Conservation (phyloP, 1,140 invertebrate genomes). For the Hyphantria cunea region DNA sequence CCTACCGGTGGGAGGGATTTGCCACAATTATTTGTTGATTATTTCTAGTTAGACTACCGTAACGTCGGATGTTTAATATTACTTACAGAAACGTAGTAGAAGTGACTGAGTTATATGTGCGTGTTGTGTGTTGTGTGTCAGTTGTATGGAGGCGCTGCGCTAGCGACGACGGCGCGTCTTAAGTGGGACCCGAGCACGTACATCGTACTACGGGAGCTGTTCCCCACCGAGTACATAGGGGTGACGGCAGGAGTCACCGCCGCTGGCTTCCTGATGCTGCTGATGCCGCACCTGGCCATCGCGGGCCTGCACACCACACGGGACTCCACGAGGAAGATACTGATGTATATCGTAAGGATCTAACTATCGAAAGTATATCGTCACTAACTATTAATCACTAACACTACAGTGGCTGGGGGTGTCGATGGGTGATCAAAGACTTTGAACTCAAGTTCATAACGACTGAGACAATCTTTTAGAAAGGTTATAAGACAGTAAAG, state of each 20-base stretch:
- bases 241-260: slow-evolving; percentile 41
- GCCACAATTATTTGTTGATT: too few relatives aligned
- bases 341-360: slow-evolving; percentile 5
- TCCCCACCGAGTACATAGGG: slow-evolving; percentile 55
- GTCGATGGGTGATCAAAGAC: too few relatives aligned
- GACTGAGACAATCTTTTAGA: too few relatives aligned
- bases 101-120: background rate
- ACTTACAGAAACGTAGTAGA: too few relatives aligned
- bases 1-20: too few relatives aligned
- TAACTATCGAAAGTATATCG: too few relatives aligned
- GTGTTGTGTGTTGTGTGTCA: slow-evolving; percentile 29
- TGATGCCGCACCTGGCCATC: slow-evolving; percentile 51
- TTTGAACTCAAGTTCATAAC: too few relatives aligned
- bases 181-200: slow-evolving; percentile 70
- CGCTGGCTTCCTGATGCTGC: slow-evolving; percentile 38
- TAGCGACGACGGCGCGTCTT: slow-evolving; percentile 59
- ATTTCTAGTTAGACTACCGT: too few relatives aligned
- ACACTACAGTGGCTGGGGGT: too few relatives aligned
- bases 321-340: slow-evolving; percentile 8
- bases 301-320: slow-evolving; percentile 34
- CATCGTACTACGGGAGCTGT: slow-evolving; percentile 55
- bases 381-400: too few relatives aligned
- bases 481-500: too few relatives aligned
- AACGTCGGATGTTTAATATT: too few relatives aligned
- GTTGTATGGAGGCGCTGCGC: slow-evolving; percentile 56